Conservation (phyloP, 2,888 invertebrate genomes). For the Leptopterna dolabrata region DNA sequence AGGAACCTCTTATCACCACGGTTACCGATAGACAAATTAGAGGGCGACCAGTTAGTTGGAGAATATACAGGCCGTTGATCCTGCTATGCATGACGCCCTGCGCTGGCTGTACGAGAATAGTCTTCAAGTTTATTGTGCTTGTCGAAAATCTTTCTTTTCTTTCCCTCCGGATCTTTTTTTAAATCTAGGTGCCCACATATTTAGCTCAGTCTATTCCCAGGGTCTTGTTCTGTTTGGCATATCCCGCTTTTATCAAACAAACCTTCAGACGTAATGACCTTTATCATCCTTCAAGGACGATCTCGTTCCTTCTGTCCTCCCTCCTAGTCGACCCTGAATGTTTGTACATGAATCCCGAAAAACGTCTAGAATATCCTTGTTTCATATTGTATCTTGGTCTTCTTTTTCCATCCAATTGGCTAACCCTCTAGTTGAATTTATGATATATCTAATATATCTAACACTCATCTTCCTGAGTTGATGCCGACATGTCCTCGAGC, state of each 20-base stretch:
- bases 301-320: not conserved
- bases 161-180: not conserved
- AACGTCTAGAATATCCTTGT: no score
- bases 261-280: not conserved
- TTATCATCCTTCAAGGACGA: not conserved
- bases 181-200: not conserved
- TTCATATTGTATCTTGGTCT: no score
- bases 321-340: not conserved
- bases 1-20: not conserved
- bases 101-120: not conserved
- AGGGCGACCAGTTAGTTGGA: not conserved
- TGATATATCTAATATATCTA: no score
- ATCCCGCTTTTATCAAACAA: not conserved
- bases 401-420: no score
- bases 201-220: not conserved
- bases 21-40: slow-evolving; percentile 13
- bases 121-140: not conserved
- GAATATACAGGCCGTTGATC: slow-evolving; percentile 42
- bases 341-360: not conserved
- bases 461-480: no score
- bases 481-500: no score
- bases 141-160: not conserved
- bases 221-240: not conserved
- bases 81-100: not conserved
- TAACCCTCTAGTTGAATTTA: no score